Evolutionary conservation across 23 tunicate genomes (phyloP).

Genomic region (Pegea sp.): DNA sequence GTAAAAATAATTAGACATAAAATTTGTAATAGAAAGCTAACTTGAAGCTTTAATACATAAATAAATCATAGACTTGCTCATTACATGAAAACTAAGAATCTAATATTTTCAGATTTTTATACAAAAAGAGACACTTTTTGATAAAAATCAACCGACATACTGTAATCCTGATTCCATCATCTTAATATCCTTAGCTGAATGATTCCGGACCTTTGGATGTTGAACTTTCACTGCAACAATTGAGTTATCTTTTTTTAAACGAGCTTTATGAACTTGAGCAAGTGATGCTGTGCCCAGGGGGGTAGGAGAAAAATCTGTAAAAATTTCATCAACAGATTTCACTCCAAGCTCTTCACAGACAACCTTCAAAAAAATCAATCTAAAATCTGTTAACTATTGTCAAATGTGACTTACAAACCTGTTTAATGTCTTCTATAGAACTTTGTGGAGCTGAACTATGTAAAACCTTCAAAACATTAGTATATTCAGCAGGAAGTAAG

Average conservation of each 20-base stretch:
- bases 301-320: conserved; percentile 22
- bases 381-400: no score
- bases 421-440: conserved; percentile 39
- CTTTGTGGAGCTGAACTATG: conserved; percentile 87
- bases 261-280: conserved; percentile 86
- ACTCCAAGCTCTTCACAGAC: conserved; percentile 37
- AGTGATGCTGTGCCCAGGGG: conserved; percentile 95
- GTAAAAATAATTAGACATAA: background rate
- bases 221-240: conserved; percentile 95
- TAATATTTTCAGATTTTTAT: no score
- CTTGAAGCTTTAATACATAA: no score
- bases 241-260: conserved; percentile 16
- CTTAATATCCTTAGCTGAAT: conserved; percentile 61
- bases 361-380: conserved; percentile 15
- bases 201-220: conserved; percentile 57
- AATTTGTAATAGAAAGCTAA: background rate
- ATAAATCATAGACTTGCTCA: no score
- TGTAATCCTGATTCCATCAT: conserved; percentile 55
- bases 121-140: no score
- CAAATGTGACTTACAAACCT: no score
- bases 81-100: background rate
- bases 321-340: conserved; percentile 34
- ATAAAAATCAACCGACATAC: no score
- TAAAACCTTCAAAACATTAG: conserved; percentile 43
- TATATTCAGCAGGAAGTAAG: conserved; percentile 66